Base-by-base conservation (phyloP, 2,113 vertebrate genomes). In the Acanthochromis polyacanthus region DNA sequence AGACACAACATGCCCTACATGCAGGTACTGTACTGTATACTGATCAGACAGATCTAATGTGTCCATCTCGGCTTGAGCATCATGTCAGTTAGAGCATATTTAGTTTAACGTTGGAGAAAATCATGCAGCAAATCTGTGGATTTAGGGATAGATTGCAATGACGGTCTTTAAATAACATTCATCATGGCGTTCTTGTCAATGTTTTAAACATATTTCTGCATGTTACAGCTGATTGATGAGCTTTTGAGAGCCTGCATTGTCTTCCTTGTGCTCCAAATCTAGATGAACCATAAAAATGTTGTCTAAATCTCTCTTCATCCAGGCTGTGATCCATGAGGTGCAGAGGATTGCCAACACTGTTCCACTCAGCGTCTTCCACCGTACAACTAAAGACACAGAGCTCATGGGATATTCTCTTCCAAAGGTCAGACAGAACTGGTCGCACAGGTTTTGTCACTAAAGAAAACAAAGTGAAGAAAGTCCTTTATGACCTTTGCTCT, bases 281-380 rank as follows among this genome's bases (percentile, higher is more conserved):
- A 17, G 22, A 61, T n/a, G 19, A 73, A 65, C 1, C 8, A 17
- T 62, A 32, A 15, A 4, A 58, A 19, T 12, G 10, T 23, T 70
- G 45, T 48, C 17, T 48, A 38, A 51, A 53, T 50, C 7, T 75
- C 0, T 76, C 10, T 69, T 48, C 10, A 12, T 86, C 0, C 78
- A 93, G 91, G 93, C 94, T 40, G 87, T 92, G 58, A 85, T 92
- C 73, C 93, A 94, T 71, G 94, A 95, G 76, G 28, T 92, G 4
- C 93, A 94, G 84, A 92, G 92, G 7, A 1, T 89, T 19, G 84
- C 89, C 17, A 92, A 88, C 82, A 87, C 89, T 0, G 85, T 88
- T 10, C 89, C 94, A 9, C 85, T 94, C 11, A 89, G 91, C 4
- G 40, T 93, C n/a, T 81, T 86, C 40, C 93, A 93, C 75, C 70